phyloP scores from a whole-genome alignment of 2,113 vertebrate species.

The Clarias magur region DNA sequence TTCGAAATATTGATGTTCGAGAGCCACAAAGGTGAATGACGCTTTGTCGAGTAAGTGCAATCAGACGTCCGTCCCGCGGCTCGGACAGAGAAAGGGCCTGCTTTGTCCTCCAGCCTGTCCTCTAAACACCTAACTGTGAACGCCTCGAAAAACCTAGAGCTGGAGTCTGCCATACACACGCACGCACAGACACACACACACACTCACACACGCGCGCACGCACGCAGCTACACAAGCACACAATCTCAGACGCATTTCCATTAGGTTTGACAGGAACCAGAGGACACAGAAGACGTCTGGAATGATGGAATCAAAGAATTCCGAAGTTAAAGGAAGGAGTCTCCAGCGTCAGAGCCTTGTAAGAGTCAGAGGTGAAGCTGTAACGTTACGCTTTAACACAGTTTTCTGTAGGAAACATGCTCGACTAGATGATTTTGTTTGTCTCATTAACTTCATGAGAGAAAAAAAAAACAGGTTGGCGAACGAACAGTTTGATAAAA shows the following conservation, averaged over 20 bases:
- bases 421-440: not conserved
- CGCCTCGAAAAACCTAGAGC: constrained; percentile 55
- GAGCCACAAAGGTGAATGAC: constrained; percentile 73
- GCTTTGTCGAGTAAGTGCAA: constrained; percentile 70
- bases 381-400: not conserved
- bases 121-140: constrained; percentile 73
- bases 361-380: not conserved
- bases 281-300: not conserved
- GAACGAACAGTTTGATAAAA: not conserved
- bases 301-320: not conserved
- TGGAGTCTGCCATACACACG: not conserved
- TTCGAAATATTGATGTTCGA: constrained; percentile 76
- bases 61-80: constrained; percentile 66
- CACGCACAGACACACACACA: constrained; percentile 4
- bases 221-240: constrained; percentile 16
- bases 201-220: constrained; percentile 13
- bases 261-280: not conserved
- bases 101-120: constrained; percentile 69
- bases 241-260: not conserved
- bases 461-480: not conserved
- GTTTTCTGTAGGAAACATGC: not conserved
- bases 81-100: constrained; percentile 72
- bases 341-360: not conserved
- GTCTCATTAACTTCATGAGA: not conserved
- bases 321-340: not conserved